Base-by-base conservation (phyloP, 35 echinoderm and acorn worm species). In the Ptychodera flava region DNA sequence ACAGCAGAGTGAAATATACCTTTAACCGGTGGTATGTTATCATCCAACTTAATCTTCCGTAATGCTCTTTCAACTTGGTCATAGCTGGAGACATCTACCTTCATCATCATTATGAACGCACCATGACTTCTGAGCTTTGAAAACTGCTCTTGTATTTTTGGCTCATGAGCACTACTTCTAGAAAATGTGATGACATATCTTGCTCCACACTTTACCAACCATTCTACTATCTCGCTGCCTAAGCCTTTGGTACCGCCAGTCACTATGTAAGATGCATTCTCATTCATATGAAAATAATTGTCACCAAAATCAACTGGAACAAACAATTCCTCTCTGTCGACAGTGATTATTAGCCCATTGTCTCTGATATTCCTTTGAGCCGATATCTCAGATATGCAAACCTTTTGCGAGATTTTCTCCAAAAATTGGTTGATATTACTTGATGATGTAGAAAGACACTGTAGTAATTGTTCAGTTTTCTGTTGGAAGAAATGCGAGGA, bases 1-100 rank as follows among this genome's bases (percentile, higher is more conserved):
- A 88, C 87, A 31, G 95, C 95, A 64, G 92, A 97, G 84, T 97
- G 95, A 83, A 97, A 97, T 29, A 97, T 94, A 30, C 95, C 95
- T 85, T 97, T 92, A 10, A 97, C 87, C 30, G 95, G 92, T 15
- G 92, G 86, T 30, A 93, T 90, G 78, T 93, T 92, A 34, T 97
- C 94, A 36, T 97, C 95, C 27, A 28, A 30, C 34, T 89, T 87
- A 36, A 97, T 94, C 29, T 89, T 89, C 75, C 36, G 77, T 0
- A 97, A 84, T 80, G 95, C 92, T 79, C 94, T 97, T 85, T 97
- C 95, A 36, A 97, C 92, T 81, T 97, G 90, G 79, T 93, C 82
- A 38, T 94, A 92, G 78, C 85, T 91, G 28, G 79, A 81, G 87
- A 97, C 90, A 53, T 97, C 95, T 38, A 91, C 95, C 81, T 97